Evolutionary conservation across 2,797 vertebrate genomes (phyloP).

Genomic region (Pelochelys cantorii): DNA sequence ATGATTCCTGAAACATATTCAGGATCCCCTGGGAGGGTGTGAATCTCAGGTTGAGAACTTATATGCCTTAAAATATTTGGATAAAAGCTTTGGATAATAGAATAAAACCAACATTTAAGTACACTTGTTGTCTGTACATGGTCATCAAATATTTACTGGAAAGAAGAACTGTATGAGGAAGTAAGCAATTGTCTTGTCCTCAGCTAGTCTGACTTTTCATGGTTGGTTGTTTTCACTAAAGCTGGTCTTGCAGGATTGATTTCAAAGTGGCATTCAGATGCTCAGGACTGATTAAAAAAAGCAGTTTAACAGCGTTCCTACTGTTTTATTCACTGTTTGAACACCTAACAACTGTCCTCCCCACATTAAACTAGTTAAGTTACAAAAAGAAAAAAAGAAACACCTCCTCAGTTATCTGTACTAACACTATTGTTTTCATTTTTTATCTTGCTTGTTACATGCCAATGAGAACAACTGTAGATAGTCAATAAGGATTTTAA

Average conservation of each 20-base stretch:
- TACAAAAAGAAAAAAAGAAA: constrained; percentile 64
- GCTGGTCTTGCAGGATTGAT: constrained; percentile 64
- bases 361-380: constrained; percentile 43
- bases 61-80: background rate
- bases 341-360: background rate
- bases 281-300: constrained; percentile 69
- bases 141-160: background rate
- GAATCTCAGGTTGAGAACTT: accelerated
- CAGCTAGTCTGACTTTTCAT: constrained; percentile 40
- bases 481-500: constrained; percentile 82
- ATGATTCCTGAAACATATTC: background rate
- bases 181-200: constrained; percentile 49
- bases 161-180: accelerated
- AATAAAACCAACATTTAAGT: background rate
- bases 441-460: constrained; percentile 72
- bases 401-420: constrained; percentile 63
- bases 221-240: constrained; percentile 64
- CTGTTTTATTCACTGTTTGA: background rate
- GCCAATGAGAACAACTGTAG: constrained; percentile 69
- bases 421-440: constrained; percentile 67
- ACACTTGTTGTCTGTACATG: accelerated
- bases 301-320: constrained; percentile 30
- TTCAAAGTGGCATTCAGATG: constrained; percentile 67
- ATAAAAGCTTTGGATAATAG: background rate
- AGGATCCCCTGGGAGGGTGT: background rate